These are phyloP conservation scores for Harlomillsia oculata DNA, from an alignment of 1,140 invertebrate genomes.

Conservation along the genomic window DNA sequence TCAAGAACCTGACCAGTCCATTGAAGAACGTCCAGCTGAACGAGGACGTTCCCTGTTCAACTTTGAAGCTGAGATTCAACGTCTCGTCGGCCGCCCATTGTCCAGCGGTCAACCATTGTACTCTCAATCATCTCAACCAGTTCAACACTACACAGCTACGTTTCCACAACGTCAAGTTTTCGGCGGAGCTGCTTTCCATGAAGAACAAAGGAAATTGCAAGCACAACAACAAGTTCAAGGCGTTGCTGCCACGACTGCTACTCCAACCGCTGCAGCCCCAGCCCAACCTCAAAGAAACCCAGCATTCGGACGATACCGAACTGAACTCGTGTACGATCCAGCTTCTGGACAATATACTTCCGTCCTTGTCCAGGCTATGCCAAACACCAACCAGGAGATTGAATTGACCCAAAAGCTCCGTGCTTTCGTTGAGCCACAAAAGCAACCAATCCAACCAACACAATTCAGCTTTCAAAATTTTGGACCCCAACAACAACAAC, in stretches of 20 bases:
- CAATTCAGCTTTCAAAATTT: constrained; percentile 29
- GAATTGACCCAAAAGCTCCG: constrained; percentile 58
- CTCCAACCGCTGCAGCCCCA: constrained; percentile 3
- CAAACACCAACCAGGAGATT: constrained; percentile 54
- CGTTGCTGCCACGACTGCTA: neutral
- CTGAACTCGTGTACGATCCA: constrained; percentile 65
- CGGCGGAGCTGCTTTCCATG: neutral
- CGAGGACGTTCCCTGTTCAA: constrained; percentile 25
- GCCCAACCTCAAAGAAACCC: constrained; percentile 38
- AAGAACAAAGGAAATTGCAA: constrained; percentile 1
- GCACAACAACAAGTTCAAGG: neutral
- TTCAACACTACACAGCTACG: constrained; percentile 4
- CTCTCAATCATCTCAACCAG: constrained; percentile 8
- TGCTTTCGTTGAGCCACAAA: constrained; percentile 55
- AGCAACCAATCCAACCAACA: constrained; percentile 18
- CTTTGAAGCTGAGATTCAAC: constrained; percentile 37
- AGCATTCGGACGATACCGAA: constrained; percentile 51
- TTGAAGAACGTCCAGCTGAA: neutral
- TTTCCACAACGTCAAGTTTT: constrained; percentile 17
- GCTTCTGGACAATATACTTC: constrained; percentile 68
- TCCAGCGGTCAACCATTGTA: constrained; percentile 39
- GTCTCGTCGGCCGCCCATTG: constrained; percentile 36
- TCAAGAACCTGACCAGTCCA: constrained; percentile 11
- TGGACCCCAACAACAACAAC: constrained; percentile 30
- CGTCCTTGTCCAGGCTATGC: constrained; percentile 62